These are phyloP conservation scores for Drosophila elegans DNA, from an alignment of 1,140 invertebrate genomes.

Conservation along the genomic window DNA sequence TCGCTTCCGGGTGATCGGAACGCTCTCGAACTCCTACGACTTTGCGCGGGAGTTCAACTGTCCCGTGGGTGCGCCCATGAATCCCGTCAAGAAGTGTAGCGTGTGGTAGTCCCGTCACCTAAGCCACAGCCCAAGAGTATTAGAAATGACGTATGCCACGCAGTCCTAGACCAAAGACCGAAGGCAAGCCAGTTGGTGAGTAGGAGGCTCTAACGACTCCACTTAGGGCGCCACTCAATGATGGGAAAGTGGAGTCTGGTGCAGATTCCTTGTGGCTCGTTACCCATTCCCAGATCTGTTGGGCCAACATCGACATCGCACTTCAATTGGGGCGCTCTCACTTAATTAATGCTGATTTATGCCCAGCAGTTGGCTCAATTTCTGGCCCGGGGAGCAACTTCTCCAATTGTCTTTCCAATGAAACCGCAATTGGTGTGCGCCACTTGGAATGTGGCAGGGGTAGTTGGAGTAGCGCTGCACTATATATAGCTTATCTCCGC, in stretches of 20 bases:
- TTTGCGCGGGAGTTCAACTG: conserved; percentile 92
- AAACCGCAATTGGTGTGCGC: conserved; percentile 35
- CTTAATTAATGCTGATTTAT: conserved; percentile 81
- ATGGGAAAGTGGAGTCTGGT: conserved; percentile 12
- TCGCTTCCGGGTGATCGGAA: conserved; percentile 91
- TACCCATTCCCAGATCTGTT: conserved; percentile 32
- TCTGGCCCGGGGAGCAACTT: conserved; percentile 22
- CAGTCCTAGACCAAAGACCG: conserved; percentile 31
- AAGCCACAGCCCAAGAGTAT: conserved; percentile 58
- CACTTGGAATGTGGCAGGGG: conserved; percentile 13
- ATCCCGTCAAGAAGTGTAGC: conserved; percentile 93
- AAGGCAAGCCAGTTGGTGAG: conserved; percentile 46
- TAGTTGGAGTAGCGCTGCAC: conserved; percentile 12
- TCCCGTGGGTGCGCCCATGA: conserved; percentile 90
- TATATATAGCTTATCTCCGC: conserved; percentile 14
- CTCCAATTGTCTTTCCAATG: conserved; percentile 67
- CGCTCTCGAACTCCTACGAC: conserved; percentile 93
- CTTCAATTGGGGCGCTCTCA: conserved; percentile 59
- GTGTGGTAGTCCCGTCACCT: conserved; percentile 63
- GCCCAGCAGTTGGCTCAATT: conserved; percentile 42
- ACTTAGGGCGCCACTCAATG: conserved; percentile 36
- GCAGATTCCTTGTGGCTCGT: conserved; percentile 30
- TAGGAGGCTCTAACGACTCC: conserved; percentile 38
- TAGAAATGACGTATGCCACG: conserved; percentile 42
- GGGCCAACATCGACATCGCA: conserved; percentile 58